Percentiles rank a stretch among this genome's conserved stretches.
These are phyloP conservation scores for Dicyrtoma fusca DNA, from an alignment of 2,888 invertebrate species.

Conservation along the genomic window DNA sequence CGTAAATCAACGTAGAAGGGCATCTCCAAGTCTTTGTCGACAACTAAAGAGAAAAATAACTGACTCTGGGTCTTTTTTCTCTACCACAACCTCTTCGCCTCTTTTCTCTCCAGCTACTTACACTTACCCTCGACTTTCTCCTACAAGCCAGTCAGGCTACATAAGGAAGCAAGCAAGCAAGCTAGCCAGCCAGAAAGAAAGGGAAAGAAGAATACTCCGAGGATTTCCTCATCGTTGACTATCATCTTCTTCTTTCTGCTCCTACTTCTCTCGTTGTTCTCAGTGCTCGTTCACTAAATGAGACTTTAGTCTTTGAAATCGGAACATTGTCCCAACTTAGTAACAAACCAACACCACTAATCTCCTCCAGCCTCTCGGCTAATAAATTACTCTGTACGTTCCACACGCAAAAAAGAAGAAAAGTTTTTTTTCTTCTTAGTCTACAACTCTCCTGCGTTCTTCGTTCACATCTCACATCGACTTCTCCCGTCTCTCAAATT, in stretches of 20 bases:
- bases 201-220: background rate
- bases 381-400: constrained; percentile 1
- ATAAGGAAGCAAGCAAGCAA: too few species aligned
- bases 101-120: background rate
- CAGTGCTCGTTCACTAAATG: background rate
- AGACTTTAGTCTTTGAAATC: too few species aligned
- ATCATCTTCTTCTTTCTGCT: too few species aligned
- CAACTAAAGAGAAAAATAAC: constrained; percentile 8
- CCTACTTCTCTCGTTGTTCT: background rate
- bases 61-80: background rate
- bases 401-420: background rate
- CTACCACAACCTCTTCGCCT: constrained; percentile 2
- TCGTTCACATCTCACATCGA: background rate
- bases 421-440: too few species aligned
- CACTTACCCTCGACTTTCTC: background rate
- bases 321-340: background rate
- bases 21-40: constrained; percentile 9
- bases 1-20: constrained; percentile 15
- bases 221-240: background rate
- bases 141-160: too few species aligned
- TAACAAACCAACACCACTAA: constrained; percentile 9
- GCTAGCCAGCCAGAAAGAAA: background rate
- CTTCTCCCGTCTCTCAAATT: background rate
- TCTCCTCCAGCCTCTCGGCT: constrained; percentile 4
- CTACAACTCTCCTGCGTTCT: too few species aligned